phyloP scores from a whole-genome alignment of 2,797 vertebrate genomes.

The Heterohyrax brucei region DNA sequence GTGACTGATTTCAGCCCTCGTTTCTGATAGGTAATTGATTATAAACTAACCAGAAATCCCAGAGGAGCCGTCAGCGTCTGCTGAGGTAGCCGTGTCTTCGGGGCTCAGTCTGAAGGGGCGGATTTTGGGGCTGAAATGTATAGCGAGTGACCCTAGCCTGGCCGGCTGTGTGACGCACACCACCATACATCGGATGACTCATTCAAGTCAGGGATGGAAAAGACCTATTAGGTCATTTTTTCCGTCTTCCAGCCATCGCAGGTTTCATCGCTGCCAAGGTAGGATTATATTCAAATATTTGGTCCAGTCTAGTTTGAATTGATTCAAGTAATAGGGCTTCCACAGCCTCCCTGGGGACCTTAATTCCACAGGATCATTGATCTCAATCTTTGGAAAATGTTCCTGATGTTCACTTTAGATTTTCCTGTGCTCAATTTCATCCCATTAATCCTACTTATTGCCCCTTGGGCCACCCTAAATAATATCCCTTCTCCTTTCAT shows the following conservation, averaged over 20 bases:
- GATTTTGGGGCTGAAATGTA: constrained; percentile 91
- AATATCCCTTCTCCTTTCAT: constrained; percentile 86
- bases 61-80: constrained; percentile 83
- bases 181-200: constrained; percentile 90
- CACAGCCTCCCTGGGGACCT: constrained; percentile 87
- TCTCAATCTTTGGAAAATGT: constrained; percentile 90
- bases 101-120: constrained; percentile 86
- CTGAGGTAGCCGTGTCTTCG: constrained; percentile 85
- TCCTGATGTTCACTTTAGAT: constrained; percentile 89
- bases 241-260: constrained; percentile 89
- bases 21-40: constrained; percentile 76
- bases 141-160: constrained; percentile 88
- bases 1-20: constrained; percentile 64
- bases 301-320: constrained; percentile 90
- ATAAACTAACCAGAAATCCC: constrained; percentile 73
- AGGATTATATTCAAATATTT: constrained; percentile 92
- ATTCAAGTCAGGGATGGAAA: constrained; percentile 90
- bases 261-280: constrained; percentile 89
- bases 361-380: constrained; percentile 89
- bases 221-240: constrained; percentile 92
- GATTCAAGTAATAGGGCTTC: constrained; percentile 90
- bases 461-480: constrained; percentile 85
- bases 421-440: constrained; percentile 91
- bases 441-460: constrained; percentile 88
- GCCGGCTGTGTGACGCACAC: constrained; percentile 85